Conservation (phyloP, 2,113 vertebrate genomes). For the Herpetotheres cachinnans region DNA sequence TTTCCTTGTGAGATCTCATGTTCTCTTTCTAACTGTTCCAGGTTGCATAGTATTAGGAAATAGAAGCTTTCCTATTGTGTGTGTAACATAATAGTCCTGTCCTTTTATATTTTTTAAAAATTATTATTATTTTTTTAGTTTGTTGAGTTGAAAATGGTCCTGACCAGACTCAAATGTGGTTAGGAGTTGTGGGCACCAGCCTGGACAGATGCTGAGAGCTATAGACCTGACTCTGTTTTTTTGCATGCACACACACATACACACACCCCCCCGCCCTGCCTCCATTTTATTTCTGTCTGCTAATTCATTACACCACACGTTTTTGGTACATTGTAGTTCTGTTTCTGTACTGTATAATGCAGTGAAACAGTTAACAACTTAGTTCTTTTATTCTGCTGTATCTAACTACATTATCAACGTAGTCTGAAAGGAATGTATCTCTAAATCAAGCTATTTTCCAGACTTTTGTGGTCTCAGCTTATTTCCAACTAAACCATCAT, state of each 20-base stretch:
- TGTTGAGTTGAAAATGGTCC: neutral
- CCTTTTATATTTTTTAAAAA: neutral
- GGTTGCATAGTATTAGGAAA: neutral
- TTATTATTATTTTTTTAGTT: neutral
- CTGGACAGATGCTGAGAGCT: neutral
- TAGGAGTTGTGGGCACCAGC: neutral
- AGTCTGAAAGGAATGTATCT: neutral
- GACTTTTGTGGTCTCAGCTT: neutral
- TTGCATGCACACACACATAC: too few species aligned
- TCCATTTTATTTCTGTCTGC: neutral
- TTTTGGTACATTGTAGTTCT: neutral
- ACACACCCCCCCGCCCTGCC: too few species aligned
- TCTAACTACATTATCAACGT: neutral
- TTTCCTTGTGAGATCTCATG: neutral
- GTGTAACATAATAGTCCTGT: neutral
- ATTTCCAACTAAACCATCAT: neutral
- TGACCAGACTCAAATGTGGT: neutral
- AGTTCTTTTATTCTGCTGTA: neutral
- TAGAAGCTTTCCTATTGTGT: neutral
- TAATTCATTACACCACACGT: neutral
- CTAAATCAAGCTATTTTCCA: neutral
- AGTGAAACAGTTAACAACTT: neutral
- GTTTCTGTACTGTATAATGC: neutral
- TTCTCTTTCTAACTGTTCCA: neutral
- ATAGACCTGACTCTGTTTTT: neutral